Base-by-base conservation (phyloP, 2,888 invertebrate genomes). In the Oscheius sp. region DNA sequence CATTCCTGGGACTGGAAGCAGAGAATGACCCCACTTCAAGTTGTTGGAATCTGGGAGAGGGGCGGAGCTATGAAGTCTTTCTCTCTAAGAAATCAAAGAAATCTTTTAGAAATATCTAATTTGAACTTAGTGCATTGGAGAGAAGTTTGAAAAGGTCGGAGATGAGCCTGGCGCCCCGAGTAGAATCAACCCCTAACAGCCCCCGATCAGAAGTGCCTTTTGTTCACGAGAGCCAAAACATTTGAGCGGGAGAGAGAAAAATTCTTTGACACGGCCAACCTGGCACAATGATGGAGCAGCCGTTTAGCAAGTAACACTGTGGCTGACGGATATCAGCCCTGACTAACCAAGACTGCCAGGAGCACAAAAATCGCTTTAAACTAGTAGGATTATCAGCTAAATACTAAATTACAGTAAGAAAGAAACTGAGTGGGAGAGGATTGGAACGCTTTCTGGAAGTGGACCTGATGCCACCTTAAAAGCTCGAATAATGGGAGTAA, bases 281-380 rank as follows among this genome's bases (percentile, higher is more conserved):
- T 61, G 59, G 7, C 43, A 61, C 18, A n/a, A 61, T 61, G 61
- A 61, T 61, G 43, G 61, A 61, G 61, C 21, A 55, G 23, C 25
- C 55, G 55, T 55, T 55, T 55, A 23, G 25, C 55, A 21, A 21
- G 55, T n/a, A 23, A 18, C 41, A 61, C 61, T 43, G 43, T 61
- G 61, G 43, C 61, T 61, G 61, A 61, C 61, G 61, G 45, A 43
- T 41, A 35, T 45, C 61, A 61, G 41, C 41, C 61, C 61, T 35
- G n/a, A 45, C 43, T 23, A 61, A 61, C 41, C 61, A 61, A 61
- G n/a, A 9, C 35, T 35, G 5, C 35, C 35, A 35, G 35, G 35
- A 35, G 35, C 35, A 35, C 35, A 35, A 35, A 35, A 35, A 35
- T 35, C 35, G 35, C 35, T 35, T 35, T 35, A 35, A 35, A 35